A percentile compares a stretch with the other conserved stretches of the same genome.
Evolutionary conservation across 2,113 vertebrate genomes (phyloP).

Genomic region (Plecotus auritus): DNA sequence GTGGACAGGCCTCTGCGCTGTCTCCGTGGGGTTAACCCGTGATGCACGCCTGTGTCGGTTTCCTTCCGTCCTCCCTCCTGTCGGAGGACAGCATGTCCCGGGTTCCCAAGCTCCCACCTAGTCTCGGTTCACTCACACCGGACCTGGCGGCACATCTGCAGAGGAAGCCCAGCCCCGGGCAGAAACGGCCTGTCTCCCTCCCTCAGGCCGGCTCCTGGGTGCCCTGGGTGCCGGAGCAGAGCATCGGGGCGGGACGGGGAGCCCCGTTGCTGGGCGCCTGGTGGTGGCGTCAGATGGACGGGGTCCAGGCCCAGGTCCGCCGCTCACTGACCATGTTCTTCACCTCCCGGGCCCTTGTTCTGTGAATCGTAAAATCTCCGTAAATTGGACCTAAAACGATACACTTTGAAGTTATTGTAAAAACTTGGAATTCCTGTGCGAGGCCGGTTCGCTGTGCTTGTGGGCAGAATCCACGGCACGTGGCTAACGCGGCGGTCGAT

Average conservation of each 20-base stretch:
- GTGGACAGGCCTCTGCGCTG: neutral
- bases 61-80: neutral
- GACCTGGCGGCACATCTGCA: neutral
- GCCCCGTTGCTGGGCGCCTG: neutral
- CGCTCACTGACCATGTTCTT: neutral
- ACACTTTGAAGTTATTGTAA: neutral
- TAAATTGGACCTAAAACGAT: neutral
- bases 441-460: fast-evolving
- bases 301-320: neutral
- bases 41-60: neutral
- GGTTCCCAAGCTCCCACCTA: neutral
- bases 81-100: neutral
- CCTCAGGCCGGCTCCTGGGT: neutral
- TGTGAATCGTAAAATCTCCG: neutral
- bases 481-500: no score
- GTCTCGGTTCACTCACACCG: neutral
- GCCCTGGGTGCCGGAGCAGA: neutral
- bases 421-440: neutral
- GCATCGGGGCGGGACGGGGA: neutral
- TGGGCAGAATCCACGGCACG: neutral
- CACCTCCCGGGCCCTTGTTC: neutral
- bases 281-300: neutral
- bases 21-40: neutral
- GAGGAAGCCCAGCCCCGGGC: neutral
- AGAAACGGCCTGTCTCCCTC: neutral